Evolutionary conservation across 2,797 vertebrate species (phyloP).

Genomic region (Sciaenops ocellatus): DNA sequence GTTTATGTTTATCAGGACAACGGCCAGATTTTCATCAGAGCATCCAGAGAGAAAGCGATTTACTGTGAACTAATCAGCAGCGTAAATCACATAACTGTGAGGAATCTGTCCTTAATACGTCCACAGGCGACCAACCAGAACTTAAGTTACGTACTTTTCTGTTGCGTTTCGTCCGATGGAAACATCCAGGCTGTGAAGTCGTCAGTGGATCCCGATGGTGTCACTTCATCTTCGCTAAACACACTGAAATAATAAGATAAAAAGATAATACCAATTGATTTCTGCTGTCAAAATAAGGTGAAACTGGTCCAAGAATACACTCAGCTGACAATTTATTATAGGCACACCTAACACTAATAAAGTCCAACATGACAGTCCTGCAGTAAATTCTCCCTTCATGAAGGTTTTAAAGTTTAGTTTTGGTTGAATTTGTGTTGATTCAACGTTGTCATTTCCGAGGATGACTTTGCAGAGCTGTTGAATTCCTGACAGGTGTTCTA

Average conservation of each 20-base stretch:
- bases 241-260: slow-evolving; percentile 18
- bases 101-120: not conserved
- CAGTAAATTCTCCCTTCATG: not conserved
- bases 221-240: slow-evolving; percentile 43
- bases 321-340: too few species aligned
- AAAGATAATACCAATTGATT: too few species aligned
- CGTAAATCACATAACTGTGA: not conserved
- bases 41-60: not conserved
- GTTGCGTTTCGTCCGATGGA: slow-evolving; percentile 10
- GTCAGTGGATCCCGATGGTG: not conserved
- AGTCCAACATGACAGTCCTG: too few species aligned
- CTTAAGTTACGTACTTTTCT: slow-evolving; percentile 23
- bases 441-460: too few species aligned
- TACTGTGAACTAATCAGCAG: not conserved
- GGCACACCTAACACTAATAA: too few species aligned
- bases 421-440: too few species aligned
- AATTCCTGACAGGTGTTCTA: too few species aligned
- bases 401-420: not conserved
- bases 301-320: too few species aligned
- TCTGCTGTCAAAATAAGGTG: not conserved
- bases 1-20: slow-evolving; percentile 23
- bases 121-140: not conserved
- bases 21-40: slow-evolving; percentile 7
- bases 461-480: too few species aligned
- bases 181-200: slow-evolving; percentile 20